Conservation (phyloP, 2,797 vertebrate genomes). For the Thunnus albacares region DNA sequence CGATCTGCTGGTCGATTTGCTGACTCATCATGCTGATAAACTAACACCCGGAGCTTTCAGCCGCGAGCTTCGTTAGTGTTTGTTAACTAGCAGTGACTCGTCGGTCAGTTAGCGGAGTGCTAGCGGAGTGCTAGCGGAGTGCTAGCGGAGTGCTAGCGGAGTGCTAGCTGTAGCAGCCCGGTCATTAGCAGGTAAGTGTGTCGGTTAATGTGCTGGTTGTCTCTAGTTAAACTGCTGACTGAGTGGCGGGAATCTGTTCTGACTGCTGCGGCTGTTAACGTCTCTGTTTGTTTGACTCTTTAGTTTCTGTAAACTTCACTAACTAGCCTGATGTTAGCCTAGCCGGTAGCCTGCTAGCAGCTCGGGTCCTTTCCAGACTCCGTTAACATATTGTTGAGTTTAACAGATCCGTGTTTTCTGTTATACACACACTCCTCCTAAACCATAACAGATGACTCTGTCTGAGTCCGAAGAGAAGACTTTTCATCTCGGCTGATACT, state of each 20-base stretch:
- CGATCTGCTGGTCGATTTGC: background rate
- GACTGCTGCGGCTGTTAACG: too few relatives aligned
- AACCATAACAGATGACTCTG: too few relatives aligned
- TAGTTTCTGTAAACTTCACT: constrained; percentile 42
- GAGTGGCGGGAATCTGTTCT: background rate
- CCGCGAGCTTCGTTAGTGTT: too few relatives aligned
- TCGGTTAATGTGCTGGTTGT: background rate
- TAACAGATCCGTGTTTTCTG: accelerated
- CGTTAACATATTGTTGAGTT: background rate
- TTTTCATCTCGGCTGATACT: too few relatives aligned
- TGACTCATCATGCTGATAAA: background rate
- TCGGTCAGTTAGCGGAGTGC: background rate
- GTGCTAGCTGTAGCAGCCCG: constrained; percentile 40
- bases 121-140: constrained; percentile 39
- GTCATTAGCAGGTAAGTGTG: constrained; percentile 53
- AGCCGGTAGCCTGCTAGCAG: constrained; percentile 38
- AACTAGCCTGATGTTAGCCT: constrained; percentile 40
- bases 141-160: constrained; percentile 12
- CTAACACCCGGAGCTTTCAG: background rate
- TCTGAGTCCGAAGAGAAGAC: accelerated
- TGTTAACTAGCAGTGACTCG: background rate
- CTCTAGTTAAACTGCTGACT: background rate
- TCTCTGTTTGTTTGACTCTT: background rate
- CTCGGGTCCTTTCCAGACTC: constrained; percentile 12
- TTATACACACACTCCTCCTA: accelerated